Percentiles rank a stretch among this genome's conserved stretches.
Conservation (phyloP, 2,113 vertebrate genomes). For the Craseonycteris thonglongyai region DNA sequence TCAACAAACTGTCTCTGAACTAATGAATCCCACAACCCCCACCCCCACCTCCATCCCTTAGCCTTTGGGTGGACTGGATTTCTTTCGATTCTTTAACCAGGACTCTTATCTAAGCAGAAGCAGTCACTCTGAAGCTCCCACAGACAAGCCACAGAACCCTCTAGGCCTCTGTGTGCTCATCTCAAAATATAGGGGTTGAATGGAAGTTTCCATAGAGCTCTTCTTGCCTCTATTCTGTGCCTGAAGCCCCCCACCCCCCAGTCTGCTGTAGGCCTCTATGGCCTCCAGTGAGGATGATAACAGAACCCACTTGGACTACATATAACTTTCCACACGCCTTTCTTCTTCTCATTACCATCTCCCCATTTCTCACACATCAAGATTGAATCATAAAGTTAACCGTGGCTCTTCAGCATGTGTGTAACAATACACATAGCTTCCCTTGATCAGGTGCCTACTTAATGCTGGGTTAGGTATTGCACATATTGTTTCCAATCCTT, state of each 20-base stretch:
- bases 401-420: background rate
- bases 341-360: background rate
- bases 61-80: background rate
- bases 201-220: background rate
- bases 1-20: background rate
- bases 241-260: background rate
- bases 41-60: fast-evolving
- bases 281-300: background rate
- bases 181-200: background rate
- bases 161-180: background rate
- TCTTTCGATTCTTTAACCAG: background rate
- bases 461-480: background rate
- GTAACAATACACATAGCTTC: background rate
- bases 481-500: background rate
- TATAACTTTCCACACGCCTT: background rate
- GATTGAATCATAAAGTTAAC: background rate
- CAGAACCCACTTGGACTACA: background rate
- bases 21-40: background rate
- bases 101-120: background rate
- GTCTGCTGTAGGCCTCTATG: background rate
- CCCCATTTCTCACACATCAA: background rate
- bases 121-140: background rate
- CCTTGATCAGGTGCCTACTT: background rate
- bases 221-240: background rate
- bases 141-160: background rate